A percentile compares a stretch with the other conserved stretches of the same genome.
Evolutionary conservation across 2,797 vertebrate genomes (phyloP).

Genomic region (Ambastaia sidthimunki): DNA sequence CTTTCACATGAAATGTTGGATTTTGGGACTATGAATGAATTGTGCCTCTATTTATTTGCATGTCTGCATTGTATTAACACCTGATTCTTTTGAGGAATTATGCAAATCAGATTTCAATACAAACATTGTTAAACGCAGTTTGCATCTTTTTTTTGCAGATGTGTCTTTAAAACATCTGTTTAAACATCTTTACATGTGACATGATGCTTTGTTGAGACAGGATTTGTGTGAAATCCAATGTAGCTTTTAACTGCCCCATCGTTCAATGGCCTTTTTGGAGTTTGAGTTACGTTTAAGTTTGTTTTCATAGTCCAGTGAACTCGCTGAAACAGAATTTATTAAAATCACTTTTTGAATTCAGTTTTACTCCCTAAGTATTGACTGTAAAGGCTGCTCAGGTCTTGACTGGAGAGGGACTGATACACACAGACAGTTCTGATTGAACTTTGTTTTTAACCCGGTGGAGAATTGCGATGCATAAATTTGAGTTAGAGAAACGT

Average conservation of each 20-base stretch:
- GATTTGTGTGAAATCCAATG: background rate
- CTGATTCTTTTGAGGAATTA: background rate
- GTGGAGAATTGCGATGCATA: background rate
- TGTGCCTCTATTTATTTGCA: background rate
- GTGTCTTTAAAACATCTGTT: background rate
- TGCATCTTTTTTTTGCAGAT: background rate
- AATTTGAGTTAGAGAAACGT: conserved; percentile 23
- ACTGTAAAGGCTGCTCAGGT: conserved; percentile 41
- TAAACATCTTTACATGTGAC: background rate
- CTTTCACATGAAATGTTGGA: background rate
- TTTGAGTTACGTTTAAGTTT: background rate
- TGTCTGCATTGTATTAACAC: background rate
- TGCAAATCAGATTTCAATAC: background rate
- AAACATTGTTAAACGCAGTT: background rate
- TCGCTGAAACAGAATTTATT: conserved; percentile 15
- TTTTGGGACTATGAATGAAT: background rate
- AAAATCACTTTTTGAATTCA: conserved; percentile 34
- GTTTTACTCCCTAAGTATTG: conserved; percentile 47
- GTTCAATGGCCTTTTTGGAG: background rate
- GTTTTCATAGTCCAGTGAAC: background rate
- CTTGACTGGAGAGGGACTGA: conserved; percentile 36
- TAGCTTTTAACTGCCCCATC: background rate
- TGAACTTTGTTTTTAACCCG: conserved; percentile 41
- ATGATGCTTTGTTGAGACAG: background rate
- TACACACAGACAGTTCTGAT: conserved; percentile 28